Evolutionary conservation across 2,888 invertebrate genomes (phyloP), one percentile per base, ranked within the genome.

Genomic region (Rotaria magnacalcarata): DNA sequence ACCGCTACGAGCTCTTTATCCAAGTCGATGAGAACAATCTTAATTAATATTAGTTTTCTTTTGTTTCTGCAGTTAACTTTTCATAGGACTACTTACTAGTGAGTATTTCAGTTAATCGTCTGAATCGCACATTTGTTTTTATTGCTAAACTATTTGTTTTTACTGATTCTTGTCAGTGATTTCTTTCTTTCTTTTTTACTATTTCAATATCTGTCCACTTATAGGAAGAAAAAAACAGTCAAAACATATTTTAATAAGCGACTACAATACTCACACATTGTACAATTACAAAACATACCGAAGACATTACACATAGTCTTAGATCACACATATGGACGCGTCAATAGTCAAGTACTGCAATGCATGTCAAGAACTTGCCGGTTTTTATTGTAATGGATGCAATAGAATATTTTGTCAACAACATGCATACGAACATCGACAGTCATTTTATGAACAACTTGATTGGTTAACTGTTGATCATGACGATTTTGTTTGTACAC

Each of bases 391-490:
- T 16, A 67, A 67, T 67, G 67, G 67, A 11, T 67, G 67, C 16
- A 11, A 67, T 34, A 67, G 34, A 27, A 34, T 67, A 27, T 67
- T 41, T 67, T 67, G 67, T 34, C 34, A 67, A 34, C 11, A 4
- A 19, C 67, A 67, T 67, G 67, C 34, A 16, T 14, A 67, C 34
- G 19, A 67, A 67, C 67, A 67, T 67, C 67, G 34, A 34, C 34
- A 41, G 19, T 19, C 19, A 19, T 34, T 67, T 16, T 34, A 67
- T 41, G 67, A 67, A 67, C 67, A 67, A 67, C 27, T 67, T 19
- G 67, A 67, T 67, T 67, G 67, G 67, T 14, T 67, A 34, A 34
- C 67, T 34, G 67, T 67, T 34, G 67, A 67, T 34, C 67, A 67
- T 19, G 34, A 67, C 19, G 67, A 67, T 67, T 67, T 67, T 16